Conservation (phyloP, 2,888 invertebrate genomes). For the Eilema sororculum region DNA sequence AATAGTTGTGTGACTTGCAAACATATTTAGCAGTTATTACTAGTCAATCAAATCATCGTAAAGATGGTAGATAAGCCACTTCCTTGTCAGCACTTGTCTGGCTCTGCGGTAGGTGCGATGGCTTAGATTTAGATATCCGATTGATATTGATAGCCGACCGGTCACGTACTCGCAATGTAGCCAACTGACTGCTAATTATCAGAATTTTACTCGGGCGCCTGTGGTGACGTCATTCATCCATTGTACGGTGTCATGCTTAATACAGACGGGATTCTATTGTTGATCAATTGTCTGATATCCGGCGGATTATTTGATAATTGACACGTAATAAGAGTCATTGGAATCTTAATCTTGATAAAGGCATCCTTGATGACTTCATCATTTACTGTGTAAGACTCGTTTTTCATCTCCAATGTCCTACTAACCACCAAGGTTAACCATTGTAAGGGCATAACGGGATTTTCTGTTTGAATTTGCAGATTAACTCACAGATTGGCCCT, state of each 20-base stretch:
- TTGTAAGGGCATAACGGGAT: not conserved
- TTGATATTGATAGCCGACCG: slow-evolving; percentile 78
- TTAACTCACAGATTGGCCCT: no score
- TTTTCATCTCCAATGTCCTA: not conserved
- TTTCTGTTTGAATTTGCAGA: not conserved
- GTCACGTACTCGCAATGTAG: slow-evolving; percentile 70
- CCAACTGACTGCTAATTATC: slow-evolving; percentile 71
- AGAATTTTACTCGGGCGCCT: slow-evolving; percentile 72
- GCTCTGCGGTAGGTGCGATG: slow-evolving; percentile 78
- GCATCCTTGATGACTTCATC: slow-evolving; percentile 17
- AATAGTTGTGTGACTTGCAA: not conserved
- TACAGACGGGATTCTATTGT: slow-evolving; percentile 46
- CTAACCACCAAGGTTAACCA: not conserved
- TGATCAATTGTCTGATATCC: slow-evolving; percentile 44
- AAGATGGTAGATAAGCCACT: slow-evolving; percentile 46
- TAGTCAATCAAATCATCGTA: slow-evolving; percentile 42
- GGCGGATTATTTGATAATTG: slow-evolving; percentile 37
- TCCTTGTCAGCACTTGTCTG: slow-evolving; percentile 47
- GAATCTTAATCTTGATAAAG: slow-evolving; percentile 14
- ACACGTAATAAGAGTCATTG: slow-evolving; percentile 15
- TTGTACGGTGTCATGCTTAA: slow-evolving; percentile 44
- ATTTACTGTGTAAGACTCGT: not conserved
- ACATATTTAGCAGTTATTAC: slow-evolving; percentile 23
- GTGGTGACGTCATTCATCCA: slow-evolving; percentile 73
- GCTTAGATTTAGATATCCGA: slow-evolving; percentile 73